phyloP scores from a whole-genome alignment of 2,113 vertebrate species.

The Propithecus coquereli region DNA sequence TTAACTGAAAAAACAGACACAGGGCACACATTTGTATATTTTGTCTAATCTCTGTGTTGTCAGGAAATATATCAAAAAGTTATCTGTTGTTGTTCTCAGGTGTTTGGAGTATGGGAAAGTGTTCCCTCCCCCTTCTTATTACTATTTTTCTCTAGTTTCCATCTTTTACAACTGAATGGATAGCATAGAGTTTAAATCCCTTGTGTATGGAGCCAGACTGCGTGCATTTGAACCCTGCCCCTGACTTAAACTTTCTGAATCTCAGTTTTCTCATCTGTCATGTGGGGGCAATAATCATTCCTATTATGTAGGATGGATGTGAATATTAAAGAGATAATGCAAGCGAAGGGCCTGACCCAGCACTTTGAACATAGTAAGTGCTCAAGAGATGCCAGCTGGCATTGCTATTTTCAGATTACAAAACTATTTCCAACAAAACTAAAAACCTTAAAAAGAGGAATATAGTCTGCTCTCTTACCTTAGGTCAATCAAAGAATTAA shows the following conservation, averaged over 20 bases:
- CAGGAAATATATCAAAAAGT: background rate
- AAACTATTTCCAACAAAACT: background rate
- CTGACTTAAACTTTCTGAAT: background rate
- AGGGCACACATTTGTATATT: background rate
- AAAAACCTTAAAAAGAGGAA: background rate
- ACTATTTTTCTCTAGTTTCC: background rate
- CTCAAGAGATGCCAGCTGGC: background rate
- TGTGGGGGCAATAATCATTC: background rate
- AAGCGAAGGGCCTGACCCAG: background rate
- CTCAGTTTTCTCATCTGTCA: background rate
- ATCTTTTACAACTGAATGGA: background rate
- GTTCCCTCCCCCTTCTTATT: background rate
- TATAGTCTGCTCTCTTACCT: background rate
- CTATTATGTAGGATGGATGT: background rate
- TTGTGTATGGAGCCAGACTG: background rate
- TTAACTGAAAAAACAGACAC: background rate
- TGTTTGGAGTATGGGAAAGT: background rate
- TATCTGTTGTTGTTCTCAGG: background rate
- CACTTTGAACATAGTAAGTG: background rate
- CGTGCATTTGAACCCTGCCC: background rate
- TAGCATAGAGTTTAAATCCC: background rate
- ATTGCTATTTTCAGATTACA: background rate
- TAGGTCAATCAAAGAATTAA: background rate
- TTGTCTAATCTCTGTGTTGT: background rate
- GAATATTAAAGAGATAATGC: background rate